phyloP scores from a whole-genome alignment of 2,888 invertebrate species.

The Geophilus truncorum region DNA sequence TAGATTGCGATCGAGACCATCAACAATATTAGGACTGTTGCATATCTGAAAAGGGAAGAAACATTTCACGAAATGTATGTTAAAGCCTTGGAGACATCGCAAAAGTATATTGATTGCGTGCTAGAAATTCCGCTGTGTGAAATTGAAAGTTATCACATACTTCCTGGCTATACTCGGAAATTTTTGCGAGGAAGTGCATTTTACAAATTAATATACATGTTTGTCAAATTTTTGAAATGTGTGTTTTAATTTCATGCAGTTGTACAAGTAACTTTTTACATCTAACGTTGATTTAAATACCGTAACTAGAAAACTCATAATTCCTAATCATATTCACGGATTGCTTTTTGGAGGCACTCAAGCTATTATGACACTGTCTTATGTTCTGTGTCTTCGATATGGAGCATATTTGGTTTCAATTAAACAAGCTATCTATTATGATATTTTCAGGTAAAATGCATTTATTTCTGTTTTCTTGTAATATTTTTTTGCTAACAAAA shows the following conservation, averaged over 20 bases:
- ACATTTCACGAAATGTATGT: conserved; percentile 58
- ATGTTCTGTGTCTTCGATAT: conserved; percentile 65
- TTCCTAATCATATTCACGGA: conserved; percentile 58
- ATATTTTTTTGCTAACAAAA: background rate
- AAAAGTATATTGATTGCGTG: too few relatives aligned
- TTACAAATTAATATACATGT: background rate
- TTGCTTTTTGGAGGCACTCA: conserved; percentile 66
- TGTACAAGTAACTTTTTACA: too few relatives aligned
- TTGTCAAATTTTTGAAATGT: too few relatives aligned
- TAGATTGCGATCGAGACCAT: conserved; percentile 68
- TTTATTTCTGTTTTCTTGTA: background rate
- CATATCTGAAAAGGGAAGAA: conserved; percentile 57
- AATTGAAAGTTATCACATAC: too few relatives aligned
- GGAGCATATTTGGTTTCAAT: conserved; percentile 64
- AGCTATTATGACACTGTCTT: conserved; percentile 65
- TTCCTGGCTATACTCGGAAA: conserved; percentile 41
- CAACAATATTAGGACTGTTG: conserved; percentile 63
- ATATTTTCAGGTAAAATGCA: conserved; percentile 61
- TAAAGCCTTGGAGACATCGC: conserved; percentile 58
- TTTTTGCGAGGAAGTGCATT: background rate
- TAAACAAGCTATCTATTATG: conserved; percentile 58
- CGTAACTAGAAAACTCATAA: background rate
- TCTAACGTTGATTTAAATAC: background rate
- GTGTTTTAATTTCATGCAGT: too few relatives aligned
- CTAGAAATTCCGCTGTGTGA: too few relatives aligned